Base-by-base conservation (phyloP, 2,113 vertebrate species). In the Labeo rohita region DNA sequence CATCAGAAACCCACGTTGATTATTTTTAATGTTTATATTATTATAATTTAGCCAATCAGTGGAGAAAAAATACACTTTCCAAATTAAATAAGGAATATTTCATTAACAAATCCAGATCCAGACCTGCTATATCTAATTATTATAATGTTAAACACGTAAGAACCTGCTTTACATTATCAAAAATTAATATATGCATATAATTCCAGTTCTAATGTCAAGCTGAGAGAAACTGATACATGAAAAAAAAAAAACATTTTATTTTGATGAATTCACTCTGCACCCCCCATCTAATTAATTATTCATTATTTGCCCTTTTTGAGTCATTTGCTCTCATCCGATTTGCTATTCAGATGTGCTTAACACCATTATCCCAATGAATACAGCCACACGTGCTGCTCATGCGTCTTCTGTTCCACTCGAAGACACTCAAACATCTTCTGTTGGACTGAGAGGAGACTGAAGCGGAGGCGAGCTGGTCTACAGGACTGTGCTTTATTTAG, bases 401-500 rank as follows among this genome's bases (percentile, higher is more conserved):
- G 85, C 91, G 39, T 39, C 39, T 92, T 92, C 91, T 89, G 56
- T 4, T 61, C 56, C 39, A 39, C 3, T 39, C 5, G 5, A 39
- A 39, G 39, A 39, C 3, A 39, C 3, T 5, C 39, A 39, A 39
- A 39, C 5, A 39, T 54, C 15, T 54, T 54, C 15, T 54, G 13
- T 54, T 16, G 15, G 52, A 70, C 21, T 45, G 59, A 63, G 61
- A 70, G 6, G 50, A 85, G 73, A 90, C 91, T 68, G 89, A 93
- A 88, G 91, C 92, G 61, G 87, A 90, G 88, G 73, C 88, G 86
- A 88, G 80, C 84, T 93, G 89, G 94, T 95, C 93, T 96, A 95
- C 93, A 95, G 94, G 94, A 95, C 94, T 95, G 95, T 95, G 95
- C 95, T 96, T 96, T 96, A 96, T 96, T 96, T 84, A 95, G 94